Evolutionary conservation across 2,797 vertebrate species (phyloP).

Genomic region (Chlorospingus flavigularis): DNA sequence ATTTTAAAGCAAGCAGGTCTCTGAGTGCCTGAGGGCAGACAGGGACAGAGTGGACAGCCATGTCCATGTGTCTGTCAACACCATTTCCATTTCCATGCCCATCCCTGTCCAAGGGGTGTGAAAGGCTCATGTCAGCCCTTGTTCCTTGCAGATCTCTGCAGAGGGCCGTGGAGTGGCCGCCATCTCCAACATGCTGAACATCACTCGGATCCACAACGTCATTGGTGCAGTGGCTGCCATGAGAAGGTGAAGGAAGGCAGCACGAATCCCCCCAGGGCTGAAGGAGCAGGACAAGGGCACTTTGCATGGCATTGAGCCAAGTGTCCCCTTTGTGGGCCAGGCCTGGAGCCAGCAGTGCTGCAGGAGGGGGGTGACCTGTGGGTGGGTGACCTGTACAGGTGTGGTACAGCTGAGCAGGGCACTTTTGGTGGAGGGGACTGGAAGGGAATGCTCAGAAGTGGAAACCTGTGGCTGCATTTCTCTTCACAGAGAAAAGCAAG

Average conservation of each 20-base stretch:
- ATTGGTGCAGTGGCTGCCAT: conserved; percentile 78
- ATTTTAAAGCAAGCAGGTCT: background rate
- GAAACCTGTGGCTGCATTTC: too few relatives aligned
- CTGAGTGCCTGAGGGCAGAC: background rate
- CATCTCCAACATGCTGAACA: conserved; percentile 86
- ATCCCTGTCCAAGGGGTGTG: fast-evolving
- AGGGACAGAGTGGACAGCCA: fast-evolving
- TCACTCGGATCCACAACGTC: conserved; percentile 86
- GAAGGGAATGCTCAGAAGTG: background rate
- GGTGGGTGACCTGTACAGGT: background rate
- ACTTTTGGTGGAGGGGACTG: background rate
- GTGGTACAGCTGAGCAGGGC: background rate
- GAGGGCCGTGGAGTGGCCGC: conserved; percentile 85
- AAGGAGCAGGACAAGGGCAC: background rate
- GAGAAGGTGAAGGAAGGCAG: conserved; percentile 81
- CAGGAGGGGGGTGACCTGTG: background rate
- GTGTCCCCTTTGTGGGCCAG: background rate
- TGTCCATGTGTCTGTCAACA: background rate
- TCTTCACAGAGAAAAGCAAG: too few relatives aligned
- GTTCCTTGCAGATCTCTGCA: conserved; percentile 77
- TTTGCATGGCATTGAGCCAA: fast-evolving
- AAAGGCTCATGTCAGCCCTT: background rate
- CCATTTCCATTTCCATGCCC: background rate
- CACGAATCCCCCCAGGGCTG: background rate
- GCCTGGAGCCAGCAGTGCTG: background rate